Base-by-base conservation (phyloP, 2,888 invertebrate genomes). In the Lithophane leautieri region DNA sequence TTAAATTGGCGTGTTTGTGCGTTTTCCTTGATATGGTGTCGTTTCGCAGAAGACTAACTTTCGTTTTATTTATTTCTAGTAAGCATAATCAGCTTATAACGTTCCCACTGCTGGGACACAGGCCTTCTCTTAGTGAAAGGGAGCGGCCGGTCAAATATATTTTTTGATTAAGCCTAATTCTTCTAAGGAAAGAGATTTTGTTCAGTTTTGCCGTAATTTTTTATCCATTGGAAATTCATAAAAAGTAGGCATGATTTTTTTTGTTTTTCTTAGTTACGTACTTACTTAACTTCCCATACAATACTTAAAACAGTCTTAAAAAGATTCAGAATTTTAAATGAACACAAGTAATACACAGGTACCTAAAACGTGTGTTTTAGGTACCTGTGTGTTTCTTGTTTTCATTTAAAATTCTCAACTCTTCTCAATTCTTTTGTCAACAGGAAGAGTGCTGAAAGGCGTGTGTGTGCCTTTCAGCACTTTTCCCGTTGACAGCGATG, bases 1-100 rank as follows among this genome's bases (percentile, higher is more conserved):
- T 73, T 12, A 67, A 72, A 84, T 82, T 73, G 54, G 22, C 19
- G 11, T 69, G 28, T 50, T 70, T 19, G 28, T 50, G n/a, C 34
- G 56, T 25, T 14, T 79, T 63, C 22, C 12, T 28, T 50, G 34
- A 11, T 40, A 4, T n/a, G 2, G 14, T 1, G 28, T 0, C 6
- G 12, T 16, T 47, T 76, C 6, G 25, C 14, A 40, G 12, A 76
- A 28, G 6, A 2, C 14, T 34, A 4, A 34, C 4, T 25, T 74
- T 70, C 28, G 8, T 42, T 8, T 28, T 11, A 1, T 42, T 40
- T 52, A 0, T 7, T 42, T 28, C 4, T 28, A 28, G 12, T 22
- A 40, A 40, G 2, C 16, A 62, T 22, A 52, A 12, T n/a, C 12
- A n/a, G 4, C n/a, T 0, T n/a, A 9, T 40, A 40, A 14, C 9